Conservation (phyloP, 2,797 vertebrate genomes). For the Parambassis ranga region DNA sequence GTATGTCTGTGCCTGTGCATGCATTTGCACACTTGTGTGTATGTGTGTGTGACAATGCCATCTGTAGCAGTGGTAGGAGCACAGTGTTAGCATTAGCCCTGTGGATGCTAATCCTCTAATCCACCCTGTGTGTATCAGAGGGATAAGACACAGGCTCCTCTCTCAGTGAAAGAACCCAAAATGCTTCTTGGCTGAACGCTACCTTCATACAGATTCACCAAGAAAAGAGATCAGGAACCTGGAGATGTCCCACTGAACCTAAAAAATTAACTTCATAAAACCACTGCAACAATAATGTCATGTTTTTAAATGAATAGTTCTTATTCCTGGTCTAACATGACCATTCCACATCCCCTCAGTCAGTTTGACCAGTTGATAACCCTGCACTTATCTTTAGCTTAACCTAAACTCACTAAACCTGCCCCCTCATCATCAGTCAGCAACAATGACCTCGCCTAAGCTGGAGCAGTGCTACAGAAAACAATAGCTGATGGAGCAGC, state of each 20-base stretch:
- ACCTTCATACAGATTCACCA: neutral
- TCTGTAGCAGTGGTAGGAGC: slow-evolving; percentile 65
- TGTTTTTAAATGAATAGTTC: too few relatives aligned
- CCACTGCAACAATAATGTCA: too few relatives aligned
- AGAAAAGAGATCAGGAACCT: neutral
- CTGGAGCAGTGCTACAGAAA: neutral
- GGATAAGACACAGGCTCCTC: slow-evolving; percentile 57
- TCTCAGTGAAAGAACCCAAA: slow-evolving; percentile 40
- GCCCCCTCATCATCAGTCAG: neutral
- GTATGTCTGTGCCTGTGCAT: slow-evolving; percentile 2
- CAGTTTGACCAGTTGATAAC: too few relatives aligned
- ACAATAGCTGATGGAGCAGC: neutral
- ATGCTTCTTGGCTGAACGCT: slow-evolving; percentile 10
- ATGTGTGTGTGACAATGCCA: slow-evolving; percentile 61
- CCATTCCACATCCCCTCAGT: too few relatives aligned
- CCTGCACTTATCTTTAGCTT: neutral
- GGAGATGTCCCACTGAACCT: neutral
- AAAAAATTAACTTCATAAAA: neutral
- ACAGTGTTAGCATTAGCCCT: slow-evolving; percentile 68
- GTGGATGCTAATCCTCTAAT: slow-evolving; percentile 77
- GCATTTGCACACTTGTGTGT: slow-evolving; percentile 16
- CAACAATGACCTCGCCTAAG: neutral
- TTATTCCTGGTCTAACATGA: too few relatives aligned
- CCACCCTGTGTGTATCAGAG: slow-evolving; percentile 64
- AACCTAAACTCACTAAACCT: neutral